phyloP scores from a whole-genome alignment of 2,888 invertebrate genomes.

The Nemoura dubitans region DNA sequence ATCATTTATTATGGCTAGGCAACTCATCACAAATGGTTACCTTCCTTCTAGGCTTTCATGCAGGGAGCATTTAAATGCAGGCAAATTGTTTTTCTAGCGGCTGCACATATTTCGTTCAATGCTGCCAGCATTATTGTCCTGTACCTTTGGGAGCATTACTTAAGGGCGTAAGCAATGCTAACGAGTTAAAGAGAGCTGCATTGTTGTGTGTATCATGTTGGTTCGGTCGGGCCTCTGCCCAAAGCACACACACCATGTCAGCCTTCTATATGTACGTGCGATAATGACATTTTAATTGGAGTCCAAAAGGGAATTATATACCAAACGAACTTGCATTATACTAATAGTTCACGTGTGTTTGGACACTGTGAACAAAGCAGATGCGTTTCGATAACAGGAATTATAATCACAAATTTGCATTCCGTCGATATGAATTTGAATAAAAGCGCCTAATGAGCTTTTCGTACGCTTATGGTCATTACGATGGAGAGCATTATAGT shows the following conservation, averaged over 20 bases:
- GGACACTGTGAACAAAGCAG: not conserved
- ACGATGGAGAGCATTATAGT: not conserved
- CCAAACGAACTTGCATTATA: not conserved
- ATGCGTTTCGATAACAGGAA: constrained; percentile 8
- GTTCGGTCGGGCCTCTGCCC: not conserved
- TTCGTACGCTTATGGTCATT: not conserved
- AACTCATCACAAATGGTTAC: not conserved
- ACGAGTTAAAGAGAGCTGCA: constrained; percentile 28
- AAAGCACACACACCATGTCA: not conserved
- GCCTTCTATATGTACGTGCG: constrained; percentile 32
- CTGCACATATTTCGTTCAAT: not conserved
- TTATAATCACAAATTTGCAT: constrained; percentile 9
- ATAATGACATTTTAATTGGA: constrained; percentile 47
- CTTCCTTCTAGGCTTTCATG: no score
- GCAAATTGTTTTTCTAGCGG: not conserved
- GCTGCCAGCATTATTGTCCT: constrained; percentile 3
- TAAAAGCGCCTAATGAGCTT: not conserved
- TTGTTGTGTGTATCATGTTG: not conserved
- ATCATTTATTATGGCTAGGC: not conserved
- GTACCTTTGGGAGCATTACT: constrained; percentile 2
- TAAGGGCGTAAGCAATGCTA: constrained; percentile 4
- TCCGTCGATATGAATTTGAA: not conserved
- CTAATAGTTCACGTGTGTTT: constrained; percentile 18
- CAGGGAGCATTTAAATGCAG: not conserved
- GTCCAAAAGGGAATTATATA: constrained; percentile 19